Evolutionary conservation across 2,797 vertebrate species (phyloP).

Genomic region (Hemitrygon akajei): DNA sequence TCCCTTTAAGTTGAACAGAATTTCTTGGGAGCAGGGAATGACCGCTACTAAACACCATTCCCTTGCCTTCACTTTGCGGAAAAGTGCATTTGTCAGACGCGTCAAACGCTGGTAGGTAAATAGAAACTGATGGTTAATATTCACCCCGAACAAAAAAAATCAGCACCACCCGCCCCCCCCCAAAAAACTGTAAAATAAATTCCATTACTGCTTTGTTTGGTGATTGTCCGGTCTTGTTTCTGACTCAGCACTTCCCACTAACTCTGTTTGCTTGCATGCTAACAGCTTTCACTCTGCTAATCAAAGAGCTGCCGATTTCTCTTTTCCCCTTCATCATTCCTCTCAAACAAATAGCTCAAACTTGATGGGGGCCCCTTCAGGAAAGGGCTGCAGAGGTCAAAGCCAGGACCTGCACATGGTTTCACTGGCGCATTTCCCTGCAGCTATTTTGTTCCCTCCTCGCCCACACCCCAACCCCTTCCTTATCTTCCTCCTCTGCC

Average conservation of each 20-base stretch:
- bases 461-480: slow-evolving; percentile 44
- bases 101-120: neutral
- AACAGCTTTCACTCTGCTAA: slow-evolving; percentile 85
- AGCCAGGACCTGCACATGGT: slow-evolving; percentile 48
- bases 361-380: slow-evolving; percentile 60
- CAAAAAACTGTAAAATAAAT: neutral
- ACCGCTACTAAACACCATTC: neutral
- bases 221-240: slow-evolving; percentile 46
- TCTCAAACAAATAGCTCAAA: slow-evolving; percentile 55
- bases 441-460: slow-evolving; percentile 40
- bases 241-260: slow-evolving; percentile 73
- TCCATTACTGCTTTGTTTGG: slow-evolving; percentile 10
- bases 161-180: neutral
- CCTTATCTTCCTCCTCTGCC: slow-evolving; percentile 38
- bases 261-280: slow-evolving; percentile 73
- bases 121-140: neutral
- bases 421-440: slow-evolving; percentile 48
- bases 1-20: neutral
- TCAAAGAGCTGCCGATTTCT: slow-evolving; percentile 77
- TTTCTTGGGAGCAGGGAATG: too few relatives aligned
- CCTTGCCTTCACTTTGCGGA: neutral
- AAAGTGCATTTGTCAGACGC: neutral
- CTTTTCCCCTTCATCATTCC: slow-evolving; percentile 49
- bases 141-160: neutral
- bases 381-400: slow-evolving; percentile 61